phyloP scores from a whole-genome alignment of 2,113 vertebrate species.

The Charadrius vociferus region DNA sequence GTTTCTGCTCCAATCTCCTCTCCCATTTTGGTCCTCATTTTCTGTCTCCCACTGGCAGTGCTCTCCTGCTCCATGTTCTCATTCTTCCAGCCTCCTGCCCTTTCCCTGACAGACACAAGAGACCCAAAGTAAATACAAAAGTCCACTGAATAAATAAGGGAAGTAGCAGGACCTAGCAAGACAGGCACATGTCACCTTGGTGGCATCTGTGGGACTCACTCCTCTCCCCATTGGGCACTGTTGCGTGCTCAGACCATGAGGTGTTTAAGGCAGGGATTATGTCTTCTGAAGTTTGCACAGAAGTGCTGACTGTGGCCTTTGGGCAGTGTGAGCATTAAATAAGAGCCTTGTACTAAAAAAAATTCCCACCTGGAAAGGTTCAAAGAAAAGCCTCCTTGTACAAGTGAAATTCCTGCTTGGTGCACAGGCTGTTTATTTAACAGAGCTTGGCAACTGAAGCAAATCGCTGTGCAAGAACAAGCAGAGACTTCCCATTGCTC shows the following conservation, averaged over 20 bases:
- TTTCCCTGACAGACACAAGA: neutral
- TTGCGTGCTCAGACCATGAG: neutral
- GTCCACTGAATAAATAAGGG: neutral
- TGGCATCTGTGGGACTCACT: neutral
- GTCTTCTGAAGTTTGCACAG: neutral
- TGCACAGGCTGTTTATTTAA: conserved; percentile 3
- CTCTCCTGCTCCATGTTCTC: neutral
- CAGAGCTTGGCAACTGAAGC: neutral
- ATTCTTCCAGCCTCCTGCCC: neutral
- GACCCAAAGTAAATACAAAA: neutral
- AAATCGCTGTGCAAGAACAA: neutral
- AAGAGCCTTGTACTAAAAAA: neutral
- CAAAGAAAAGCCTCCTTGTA: conserved; percentile 46
- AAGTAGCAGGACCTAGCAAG: neutral
- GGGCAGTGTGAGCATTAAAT: conserved; percentile 6
- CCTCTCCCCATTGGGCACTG: rapidly evolving
- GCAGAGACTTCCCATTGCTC: conserved; percentile 1
- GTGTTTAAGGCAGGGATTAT: conserved; percentile 11
- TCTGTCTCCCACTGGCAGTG: neutral
- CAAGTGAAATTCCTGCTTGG: neutral
- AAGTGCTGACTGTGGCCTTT: conserved; percentile 5
- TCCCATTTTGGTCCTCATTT: neutral
- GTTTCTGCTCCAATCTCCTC: neutral
- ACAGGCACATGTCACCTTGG: neutral
- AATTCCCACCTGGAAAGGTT: conserved; percentile 35